Evolutionary conservation across 2,797 vertebrate genomes (phyloP).

Genomic region (Sebastes oblongus): DNA sequence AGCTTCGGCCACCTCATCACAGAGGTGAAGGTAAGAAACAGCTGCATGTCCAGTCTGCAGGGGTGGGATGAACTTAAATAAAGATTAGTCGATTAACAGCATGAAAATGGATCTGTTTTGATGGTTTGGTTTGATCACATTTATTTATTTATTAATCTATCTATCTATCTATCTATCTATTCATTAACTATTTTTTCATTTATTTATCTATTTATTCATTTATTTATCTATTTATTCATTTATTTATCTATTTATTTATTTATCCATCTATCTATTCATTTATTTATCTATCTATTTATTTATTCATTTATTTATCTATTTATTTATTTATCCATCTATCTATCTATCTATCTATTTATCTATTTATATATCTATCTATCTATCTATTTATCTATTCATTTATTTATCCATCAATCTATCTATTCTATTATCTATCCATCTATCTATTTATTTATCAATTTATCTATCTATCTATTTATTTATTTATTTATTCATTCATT

Average conservation of each 20-base stretch:
- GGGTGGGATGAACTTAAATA: background rate
- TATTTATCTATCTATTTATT: rapidly evolving
- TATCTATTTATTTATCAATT: rapidly evolving
- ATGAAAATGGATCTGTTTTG: background rate
- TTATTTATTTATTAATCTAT: too few relatives aligned
- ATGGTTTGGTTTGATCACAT: background rate
- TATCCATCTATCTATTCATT: rapidly evolving
- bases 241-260: rapidly evolving
- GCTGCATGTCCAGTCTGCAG: background rate
- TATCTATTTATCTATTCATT: too few relatives aligned
- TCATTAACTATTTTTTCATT: rapidly evolving
- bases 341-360: rapidly evolving
- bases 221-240: rapidly evolving
- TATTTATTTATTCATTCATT: too few relatives aligned
- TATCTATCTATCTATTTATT: too few relatives aligned
- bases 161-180: rapidly evolving
- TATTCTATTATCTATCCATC: too few relatives aligned
- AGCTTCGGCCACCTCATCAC: conserved; percentile 77
- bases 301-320: rapidly evolving
- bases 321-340: too few relatives aligned
- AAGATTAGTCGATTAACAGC: background rate
- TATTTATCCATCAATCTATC: rapidly evolving
- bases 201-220: rapidly evolving
- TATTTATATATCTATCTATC: rapidly evolving
- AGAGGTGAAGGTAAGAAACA: conserved; percentile 73